phyloP scores from a whole-genome alignment of 2,113 vertebrate genomes.

The Corythornis vintsioides region DNA sequence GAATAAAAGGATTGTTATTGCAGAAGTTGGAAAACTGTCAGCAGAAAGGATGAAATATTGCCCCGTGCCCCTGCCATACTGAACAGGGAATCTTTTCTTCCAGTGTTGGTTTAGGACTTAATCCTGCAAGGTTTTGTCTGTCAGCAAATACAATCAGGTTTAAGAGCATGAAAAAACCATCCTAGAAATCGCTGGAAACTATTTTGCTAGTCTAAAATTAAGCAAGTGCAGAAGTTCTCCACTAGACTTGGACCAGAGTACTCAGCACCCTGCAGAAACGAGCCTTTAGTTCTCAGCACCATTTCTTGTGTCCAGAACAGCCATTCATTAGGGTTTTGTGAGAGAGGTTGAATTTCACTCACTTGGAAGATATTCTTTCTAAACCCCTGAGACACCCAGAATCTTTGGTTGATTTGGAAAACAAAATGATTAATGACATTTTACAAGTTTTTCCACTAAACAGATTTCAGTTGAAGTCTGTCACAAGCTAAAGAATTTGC shows the following conservation, averaged over 20 bases:
- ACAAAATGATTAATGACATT: slow-evolving; percentile 20
- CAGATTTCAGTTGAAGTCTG: slow-evolving; percentile 12
- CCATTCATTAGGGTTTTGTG: background rate
- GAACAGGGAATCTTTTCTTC: slow-evolving; percentile 59
- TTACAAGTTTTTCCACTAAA: slow-evolving; percentile 24
- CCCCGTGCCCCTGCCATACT: background rate
- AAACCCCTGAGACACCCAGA: background rate
- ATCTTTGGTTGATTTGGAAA: slow-evolving; percentile 32
- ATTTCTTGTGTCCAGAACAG: slow-evolving; percentile 8
- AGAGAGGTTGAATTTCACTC: slow-evolving; percentile 27
- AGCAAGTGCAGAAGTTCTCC: background rate
- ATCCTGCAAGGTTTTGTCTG: slow-evolving; percentile 33
- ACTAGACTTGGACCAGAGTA: background rate
- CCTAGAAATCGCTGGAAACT: slow-evolving; percentile 45
- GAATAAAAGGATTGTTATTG: background rate
- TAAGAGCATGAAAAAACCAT: slow-evolving; percentile 13
- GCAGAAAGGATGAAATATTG: slow-evolving; percentile 21
- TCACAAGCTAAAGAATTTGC: slow-evolving; percentile 5
- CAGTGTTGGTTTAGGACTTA: background rate
- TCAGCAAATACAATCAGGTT: slow-evolving; percentile 45
- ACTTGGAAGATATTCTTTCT: slow-evolving; percentile 10
- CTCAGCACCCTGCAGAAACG: slow-evolving; percentile 28
- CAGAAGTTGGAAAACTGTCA: background rate
- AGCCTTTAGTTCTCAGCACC: background rate
- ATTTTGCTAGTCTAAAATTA: background rate